Conservation (phyloP, 2,888 invertebrate genomes). For the Thelaira solivaga region DNA sequence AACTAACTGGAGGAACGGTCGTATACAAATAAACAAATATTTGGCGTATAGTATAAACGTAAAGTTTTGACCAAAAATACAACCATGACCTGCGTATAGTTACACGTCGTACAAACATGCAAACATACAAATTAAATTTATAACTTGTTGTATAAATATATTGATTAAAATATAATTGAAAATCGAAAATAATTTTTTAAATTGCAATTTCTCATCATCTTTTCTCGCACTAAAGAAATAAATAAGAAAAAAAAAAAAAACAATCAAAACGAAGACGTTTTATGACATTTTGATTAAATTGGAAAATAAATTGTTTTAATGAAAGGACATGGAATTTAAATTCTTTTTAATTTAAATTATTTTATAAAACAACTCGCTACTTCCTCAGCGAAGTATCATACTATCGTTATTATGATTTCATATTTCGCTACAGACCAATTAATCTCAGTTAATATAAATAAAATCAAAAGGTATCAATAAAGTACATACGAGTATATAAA, state of each 20-base stretch:
- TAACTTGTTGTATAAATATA: conserved; percentile 32
- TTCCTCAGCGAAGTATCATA: no score
- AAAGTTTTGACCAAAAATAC: conserved; percentile 54
- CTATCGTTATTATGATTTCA: no score
- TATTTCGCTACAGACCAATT: no score
- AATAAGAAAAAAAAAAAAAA: conserved; percentile 11
- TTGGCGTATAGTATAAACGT: conserved; percentile 51
- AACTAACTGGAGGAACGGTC: conserved; percentile 24
- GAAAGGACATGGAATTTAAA: neutral
- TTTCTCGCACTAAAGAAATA: neutral
- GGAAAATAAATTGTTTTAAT: conserved; percentile 4
- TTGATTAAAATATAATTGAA: conserved; percentile 61
- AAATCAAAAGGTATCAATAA: no score
- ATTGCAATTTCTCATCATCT: conserved; percentile 18
- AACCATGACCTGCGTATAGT: conserved; percentile 26
- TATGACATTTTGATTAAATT: conserved; percentile 48
- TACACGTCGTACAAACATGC: neutral
- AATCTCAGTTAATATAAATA: no score
- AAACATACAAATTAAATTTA: conserved; percentile 13
- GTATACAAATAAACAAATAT: neutral
- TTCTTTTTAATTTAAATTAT: no score
- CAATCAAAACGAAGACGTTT: conserved; percentile 5
- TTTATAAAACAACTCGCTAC: no score
- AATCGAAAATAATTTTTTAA: conserved; percentile 43
- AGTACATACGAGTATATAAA: no score